Conservation (phyloP, 2,797 vertebrate genomes). For the Picus viridis region DNA sequence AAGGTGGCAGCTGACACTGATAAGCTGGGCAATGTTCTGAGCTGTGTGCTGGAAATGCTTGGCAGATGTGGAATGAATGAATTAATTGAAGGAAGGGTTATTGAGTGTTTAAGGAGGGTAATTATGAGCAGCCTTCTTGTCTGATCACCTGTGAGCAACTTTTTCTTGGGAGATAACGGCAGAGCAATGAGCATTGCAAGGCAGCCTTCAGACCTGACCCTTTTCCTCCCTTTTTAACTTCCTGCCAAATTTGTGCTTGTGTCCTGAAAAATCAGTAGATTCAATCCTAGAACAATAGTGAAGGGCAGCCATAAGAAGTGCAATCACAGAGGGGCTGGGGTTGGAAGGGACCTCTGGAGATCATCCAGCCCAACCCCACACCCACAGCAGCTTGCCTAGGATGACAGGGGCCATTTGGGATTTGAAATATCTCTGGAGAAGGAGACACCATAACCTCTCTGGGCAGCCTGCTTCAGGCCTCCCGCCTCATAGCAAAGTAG, state of each 20-base stretch:
- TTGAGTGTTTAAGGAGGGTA: conserved; percentile 69
- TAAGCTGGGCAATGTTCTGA: conserved; percentile 73
- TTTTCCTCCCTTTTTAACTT: conserved; percentile 10
- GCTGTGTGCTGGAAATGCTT: conserved; percentile 62
- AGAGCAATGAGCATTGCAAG: conserved; percentile 39
- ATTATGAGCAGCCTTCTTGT: conserved; percentile 69
- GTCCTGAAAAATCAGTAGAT: too few species aligned
- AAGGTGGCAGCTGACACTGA: conserved; percentile 75
- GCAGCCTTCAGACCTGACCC: not conserved
- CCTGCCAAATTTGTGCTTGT: conserved; percentile 40
- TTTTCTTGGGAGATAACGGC: conserved; percentile 51
- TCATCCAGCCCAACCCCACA: too few species aligned
- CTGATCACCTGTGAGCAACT: conserved; percentile 61
- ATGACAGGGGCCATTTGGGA: too few species aligned
- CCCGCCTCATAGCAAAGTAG: too few species aligned
- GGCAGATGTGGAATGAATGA: conserved; percentile 64
- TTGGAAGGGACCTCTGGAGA: too few species aligned
- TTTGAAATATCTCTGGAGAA: too few species aligned
- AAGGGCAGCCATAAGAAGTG: too few species aligned
- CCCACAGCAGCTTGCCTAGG: too few species aligned
- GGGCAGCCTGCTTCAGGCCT: too few species aligned
- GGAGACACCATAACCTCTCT: too few species aligned
- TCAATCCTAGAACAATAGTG: too few species aligned
- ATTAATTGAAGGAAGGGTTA: conserved; percentile 72
- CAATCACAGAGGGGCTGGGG: too few species aligned